Evolutionary conservation across 1,140 invertebrate genomes (phyloP).

Genomic region (Saccostrea echinata): DNA sequence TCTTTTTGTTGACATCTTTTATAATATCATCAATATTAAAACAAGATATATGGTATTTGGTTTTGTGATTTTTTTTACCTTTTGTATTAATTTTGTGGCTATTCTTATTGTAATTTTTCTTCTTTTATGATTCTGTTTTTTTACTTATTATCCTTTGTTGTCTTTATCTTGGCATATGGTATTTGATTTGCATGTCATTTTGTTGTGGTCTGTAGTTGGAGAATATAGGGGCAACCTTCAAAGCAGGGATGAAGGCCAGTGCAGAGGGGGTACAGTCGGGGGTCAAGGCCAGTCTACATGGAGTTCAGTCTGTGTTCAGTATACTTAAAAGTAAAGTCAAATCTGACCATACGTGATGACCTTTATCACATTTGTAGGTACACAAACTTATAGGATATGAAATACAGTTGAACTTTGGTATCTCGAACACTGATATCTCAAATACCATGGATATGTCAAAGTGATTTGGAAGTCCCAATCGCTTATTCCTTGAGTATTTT

Average conservation of each 20-base stretch:
- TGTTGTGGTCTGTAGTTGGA: constrained; percentile 46
- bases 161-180: constrained; percentile 1
- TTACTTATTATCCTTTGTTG: constrained; percentile 20
- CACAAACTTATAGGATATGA: background rate
- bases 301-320: constrained; percentile 66
- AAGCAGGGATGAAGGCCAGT: constrained; percentile 66
- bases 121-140: background rate
- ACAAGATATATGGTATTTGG: background rate
- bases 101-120: background rate
- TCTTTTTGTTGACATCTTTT: background rate
- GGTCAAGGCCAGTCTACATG: constrained; percentile 68
- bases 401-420: too few relatives aligned
- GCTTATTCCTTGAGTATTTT: too few relatives aligned
- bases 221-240: constrained; percentile 56
- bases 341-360: constrained; percentile 18
- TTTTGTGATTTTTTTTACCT: background rate
- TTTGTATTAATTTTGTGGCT: background rate
- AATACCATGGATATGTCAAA: too few relatives aligned
- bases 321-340: constrained; percentile 63
- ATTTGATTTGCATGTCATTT: constrained; percentile 34
- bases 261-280: constrained; percentile 64
- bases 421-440: too few relatives aligned
- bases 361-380: background rate
- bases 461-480: too few relatives aligned
- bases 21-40: background rate